Percentiles rank a stretch among this genome's conserved stretches.
These are phyloP conservation scores for Notolepis coatsorum DNA, from an alignment of 2,797 vertebrate genomes.

Conservation along the genomic window DNA sequence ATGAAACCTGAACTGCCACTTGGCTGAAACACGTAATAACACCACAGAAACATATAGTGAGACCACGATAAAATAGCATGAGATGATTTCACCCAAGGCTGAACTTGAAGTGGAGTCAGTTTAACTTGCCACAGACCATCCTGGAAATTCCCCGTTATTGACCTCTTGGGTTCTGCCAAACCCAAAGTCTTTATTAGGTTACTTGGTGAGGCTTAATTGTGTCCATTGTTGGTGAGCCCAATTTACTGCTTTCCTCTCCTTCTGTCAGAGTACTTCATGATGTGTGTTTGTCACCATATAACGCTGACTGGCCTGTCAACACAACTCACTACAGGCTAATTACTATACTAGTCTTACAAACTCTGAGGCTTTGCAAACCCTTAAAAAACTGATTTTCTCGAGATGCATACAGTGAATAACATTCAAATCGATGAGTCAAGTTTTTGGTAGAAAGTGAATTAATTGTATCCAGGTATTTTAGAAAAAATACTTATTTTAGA, in stretches of 20 bases:
- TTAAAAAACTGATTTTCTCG: slow-evolving; percentile 3
- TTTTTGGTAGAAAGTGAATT: slow-evolving; percentile 13
- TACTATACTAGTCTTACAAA: neutral
- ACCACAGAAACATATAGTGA: slow-evolving; percentile 17
- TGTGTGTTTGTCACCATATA: neutral
- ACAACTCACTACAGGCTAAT: slow-evolving; percentile 15
- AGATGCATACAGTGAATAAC: slow-evolving; percentile 8
- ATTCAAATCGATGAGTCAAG: slow-evolving; percentile 16
- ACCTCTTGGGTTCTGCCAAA: slow-evolving; percentile 8
- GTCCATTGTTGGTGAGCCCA: slow-evolving; percentile 3
- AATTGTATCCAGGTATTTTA: neutral
- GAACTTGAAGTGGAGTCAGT: slow-evolving; percentile 39
- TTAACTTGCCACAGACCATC: slow-evolving; percentile 15
- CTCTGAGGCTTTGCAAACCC: neutral
- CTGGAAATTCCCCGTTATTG: slow-evolving; percentile 18
- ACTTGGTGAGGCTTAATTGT: slow-evolving; percentile 15
- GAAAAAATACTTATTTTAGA: neutral
- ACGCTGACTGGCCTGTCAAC: neutral
- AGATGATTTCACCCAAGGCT: slow-evolving; percentile 32
- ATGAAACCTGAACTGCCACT: slow-evolving; percentile 62
- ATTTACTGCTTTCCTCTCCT: slow-evolving; percentile 1
- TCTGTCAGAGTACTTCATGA: neutral
- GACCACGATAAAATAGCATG: no score
- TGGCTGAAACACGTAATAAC: slow-evolving; percentile 49
- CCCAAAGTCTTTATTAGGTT: neutral